Conservation (phyloP, 2,888 invertebrate species). For the Allacma fusca region DNA sequence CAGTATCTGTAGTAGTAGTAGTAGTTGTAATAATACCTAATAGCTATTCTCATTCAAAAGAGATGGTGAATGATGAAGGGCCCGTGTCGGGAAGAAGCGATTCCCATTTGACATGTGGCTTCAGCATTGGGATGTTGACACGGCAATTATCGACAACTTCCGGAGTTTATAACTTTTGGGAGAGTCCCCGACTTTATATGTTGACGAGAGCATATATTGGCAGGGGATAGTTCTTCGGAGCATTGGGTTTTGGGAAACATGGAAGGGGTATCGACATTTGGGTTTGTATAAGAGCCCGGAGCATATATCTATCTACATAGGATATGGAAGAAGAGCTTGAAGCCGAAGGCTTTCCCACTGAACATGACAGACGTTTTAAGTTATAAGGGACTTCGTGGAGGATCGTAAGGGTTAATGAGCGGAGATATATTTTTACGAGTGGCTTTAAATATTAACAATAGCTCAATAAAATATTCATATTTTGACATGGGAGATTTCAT, state of each 20-base stretch:
- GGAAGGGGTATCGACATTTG: too few relatives aligned
- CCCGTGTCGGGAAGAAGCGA: neutral
- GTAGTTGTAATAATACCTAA: too few relatives aligned
- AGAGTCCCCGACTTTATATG: too few relatives aligned
- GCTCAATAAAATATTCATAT: conserved; percentile 24
- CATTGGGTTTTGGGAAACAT: too few relatives aligned
- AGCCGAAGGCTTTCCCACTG: neutral
- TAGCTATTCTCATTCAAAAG: too few relatives aligned
- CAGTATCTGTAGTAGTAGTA: too few relatives aligned
- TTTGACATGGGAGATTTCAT: conserved; percentile 39
- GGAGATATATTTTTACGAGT: conserved; percentile 22
- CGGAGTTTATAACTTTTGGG: conserved; percentile 14
- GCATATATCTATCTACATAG: too few relatives aligned
- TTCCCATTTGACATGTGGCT: conserved; percentile 26
- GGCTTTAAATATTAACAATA: conserved; percentile 31
- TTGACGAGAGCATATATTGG: too few relatives aligned
- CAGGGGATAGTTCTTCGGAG: too few relatives aligned
- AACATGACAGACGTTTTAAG: neutral
- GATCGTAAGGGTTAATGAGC: neutral
- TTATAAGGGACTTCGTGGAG: neutral
- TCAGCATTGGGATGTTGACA: conserved; percentile 29
- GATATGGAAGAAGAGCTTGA: neutral
- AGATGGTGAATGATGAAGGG: too few relatives aligned
- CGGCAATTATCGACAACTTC: conserved; percentile 33
- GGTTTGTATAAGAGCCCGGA: too few relatives aligned